phyloP scores from a whole-genome alignment of 2,797 vertebrate species.

The Danio jaintianensis region DNA sequence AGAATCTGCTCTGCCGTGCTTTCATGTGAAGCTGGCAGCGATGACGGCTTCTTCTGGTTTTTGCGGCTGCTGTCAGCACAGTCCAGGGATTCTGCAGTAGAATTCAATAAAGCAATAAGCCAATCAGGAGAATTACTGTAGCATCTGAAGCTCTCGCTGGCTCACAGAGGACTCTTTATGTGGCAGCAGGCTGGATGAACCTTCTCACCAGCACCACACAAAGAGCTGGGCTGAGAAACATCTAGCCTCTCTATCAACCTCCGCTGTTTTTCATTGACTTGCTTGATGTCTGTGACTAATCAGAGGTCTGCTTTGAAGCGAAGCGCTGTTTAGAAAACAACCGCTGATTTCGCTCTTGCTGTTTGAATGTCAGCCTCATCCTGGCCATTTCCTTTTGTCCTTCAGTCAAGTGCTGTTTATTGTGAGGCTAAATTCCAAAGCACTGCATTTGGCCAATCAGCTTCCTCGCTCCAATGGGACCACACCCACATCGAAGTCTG shows the following conservation, averaged over 20 bases:
- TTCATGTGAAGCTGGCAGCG: conserved; percentile 38
- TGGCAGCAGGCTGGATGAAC: background rate
- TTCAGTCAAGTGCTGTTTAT: conserved; percentile 34
- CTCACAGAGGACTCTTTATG: conserved; percentile 77
- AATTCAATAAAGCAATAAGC: conserved; percentile 75
- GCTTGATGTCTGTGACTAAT: conserved; percentile 31
- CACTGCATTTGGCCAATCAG: conserved; percentile 50
- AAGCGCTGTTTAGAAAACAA: conserved; percentile 10
- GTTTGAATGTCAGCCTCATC: conserved; percentile 47
- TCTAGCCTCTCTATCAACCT: background rate
- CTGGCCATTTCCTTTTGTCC: conserved; percentile 61
- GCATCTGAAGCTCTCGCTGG: conserved; percentile 59
- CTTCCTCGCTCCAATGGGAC: conserved; percentile 45
- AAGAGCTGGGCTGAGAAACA: background rate
- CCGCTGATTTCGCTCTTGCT: conserved; percentile 4
- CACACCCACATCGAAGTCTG: conserved; percentile 43
- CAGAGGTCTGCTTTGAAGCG: conserved; percentile 10
- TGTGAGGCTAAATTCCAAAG: conserved; percentile 33
- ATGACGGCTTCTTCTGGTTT: conserved; percentile 63
- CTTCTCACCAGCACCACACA: background rate
- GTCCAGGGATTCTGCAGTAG: conserved; percentile 45
- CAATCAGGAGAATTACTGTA: conserved; percentile 70
- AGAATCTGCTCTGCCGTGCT: conserved; percentile 61
- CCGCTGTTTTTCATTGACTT: conserved; percentile 19
- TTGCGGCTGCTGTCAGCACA: conserved; percentile 36